Percentiles rank a stretch among this genome's conserved stretches.
These are phyloP conservation scores for Lordiphosa clarofinis DNA, from an alignment of 1,140 invertebrate genomes.

Conservation along the genomic window DNA sequence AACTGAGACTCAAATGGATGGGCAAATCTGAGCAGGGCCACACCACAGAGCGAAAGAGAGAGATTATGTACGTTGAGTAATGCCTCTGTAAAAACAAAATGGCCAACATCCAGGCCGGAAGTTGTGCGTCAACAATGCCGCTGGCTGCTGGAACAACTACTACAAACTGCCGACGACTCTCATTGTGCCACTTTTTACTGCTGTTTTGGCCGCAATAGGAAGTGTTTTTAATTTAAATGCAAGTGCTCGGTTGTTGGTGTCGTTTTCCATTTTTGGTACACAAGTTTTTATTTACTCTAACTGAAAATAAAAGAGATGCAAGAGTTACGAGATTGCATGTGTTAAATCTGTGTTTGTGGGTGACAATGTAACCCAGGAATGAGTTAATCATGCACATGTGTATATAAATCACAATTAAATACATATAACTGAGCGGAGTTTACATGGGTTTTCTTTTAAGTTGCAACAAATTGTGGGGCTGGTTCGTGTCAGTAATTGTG, in stretches of 20 bases:
- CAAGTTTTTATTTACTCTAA: not conserved
- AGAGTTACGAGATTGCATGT: no score
- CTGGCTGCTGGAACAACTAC: constrained; percentile 16
- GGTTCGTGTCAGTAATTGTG: no score
- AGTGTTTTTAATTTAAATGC: constrained; percentile 73
- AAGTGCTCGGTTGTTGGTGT: constrained; percentile 26
- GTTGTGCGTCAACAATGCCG: constrained; percentile 37
- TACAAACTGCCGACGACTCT: constrained; percentile 37
- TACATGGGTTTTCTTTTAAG: no score
- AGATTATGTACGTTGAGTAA: not conserved
- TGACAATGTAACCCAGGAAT: no score
- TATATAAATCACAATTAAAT: no score
- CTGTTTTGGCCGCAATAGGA: constrained; percentile 59
- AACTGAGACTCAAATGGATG: constrained; percentile 31
- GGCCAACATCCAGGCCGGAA: constrained; percentile 62
- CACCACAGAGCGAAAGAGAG: not conserved
- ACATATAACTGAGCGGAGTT: no score
- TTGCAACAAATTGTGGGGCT: no score
- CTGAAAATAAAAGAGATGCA: no score
- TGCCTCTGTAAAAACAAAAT: constrained; percentile 65
- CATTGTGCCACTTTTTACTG: constrained; percentile 51
- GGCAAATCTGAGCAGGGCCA: constrained; percentile 42
- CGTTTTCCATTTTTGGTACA: no score
- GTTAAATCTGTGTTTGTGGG: no score
- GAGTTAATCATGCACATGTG: no score